These are phyloP conservation scores for Plutella xylostella DNA, from an alignment of 2,888 invertebrate genomes.

Conservation along the genomic window DNA sequence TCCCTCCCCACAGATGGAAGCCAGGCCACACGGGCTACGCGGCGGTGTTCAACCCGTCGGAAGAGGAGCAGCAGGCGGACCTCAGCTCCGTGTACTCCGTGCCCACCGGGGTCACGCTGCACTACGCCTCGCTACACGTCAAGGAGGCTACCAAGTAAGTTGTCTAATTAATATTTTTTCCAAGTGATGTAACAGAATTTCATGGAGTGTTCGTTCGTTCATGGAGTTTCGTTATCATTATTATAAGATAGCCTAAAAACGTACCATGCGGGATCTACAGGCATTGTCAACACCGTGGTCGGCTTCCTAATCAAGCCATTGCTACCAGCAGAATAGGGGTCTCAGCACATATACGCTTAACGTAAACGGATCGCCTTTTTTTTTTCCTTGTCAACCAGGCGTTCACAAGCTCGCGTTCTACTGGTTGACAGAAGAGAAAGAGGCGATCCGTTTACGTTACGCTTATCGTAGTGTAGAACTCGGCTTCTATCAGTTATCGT, in stretches of 20 bases:
- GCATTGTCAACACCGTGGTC: background rate
- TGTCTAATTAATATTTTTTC: too few relatives aligned
- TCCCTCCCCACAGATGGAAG: constrained; percentile 69
- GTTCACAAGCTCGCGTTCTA: background rate
- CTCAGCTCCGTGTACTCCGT: constrained; percentile 61
- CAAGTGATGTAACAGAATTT: too few relatives aligned
- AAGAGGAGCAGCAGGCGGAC: constrained; percentile 57
- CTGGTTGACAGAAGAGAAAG: background rate
- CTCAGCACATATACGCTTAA: background rate
- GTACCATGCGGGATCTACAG: background rate
- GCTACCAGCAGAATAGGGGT: too few relatives aligned
- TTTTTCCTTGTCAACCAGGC: background rate
- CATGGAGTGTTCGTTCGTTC: background rate
- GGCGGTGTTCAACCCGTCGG: constrained; percentile 76
- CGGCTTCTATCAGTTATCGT: too few relatives aligned
- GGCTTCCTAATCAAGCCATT: background rate
- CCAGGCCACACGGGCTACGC: constrained; percentile 81
- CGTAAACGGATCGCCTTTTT: background rate
- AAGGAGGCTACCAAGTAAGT: constrained; percentile 38
- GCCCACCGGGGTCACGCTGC: constrained; percentile 72
- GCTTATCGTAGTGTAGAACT: background rate
- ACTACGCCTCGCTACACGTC: constrained; percentile 63
- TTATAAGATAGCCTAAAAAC: background rate
- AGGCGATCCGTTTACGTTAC: background rate
- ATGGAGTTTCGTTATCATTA: background rate